Evolutionary conservation across 1,140 invertebrate genomes (phyloP).

Genomic region (Manduca sexta): DNA sequence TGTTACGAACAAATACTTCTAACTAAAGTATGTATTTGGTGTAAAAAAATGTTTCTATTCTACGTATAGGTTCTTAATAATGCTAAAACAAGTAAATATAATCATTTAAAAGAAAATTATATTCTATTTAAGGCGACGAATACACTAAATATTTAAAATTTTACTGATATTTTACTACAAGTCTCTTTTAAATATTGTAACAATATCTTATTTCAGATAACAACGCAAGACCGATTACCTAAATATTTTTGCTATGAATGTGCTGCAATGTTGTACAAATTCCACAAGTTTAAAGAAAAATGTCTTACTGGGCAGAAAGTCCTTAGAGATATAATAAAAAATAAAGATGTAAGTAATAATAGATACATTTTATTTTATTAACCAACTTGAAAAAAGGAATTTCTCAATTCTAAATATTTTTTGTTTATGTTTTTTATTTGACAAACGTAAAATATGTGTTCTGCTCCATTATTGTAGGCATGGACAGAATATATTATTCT

Average conservation of each 20-base stretch:
- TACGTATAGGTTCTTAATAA: background rate
- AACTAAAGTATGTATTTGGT: constrained; percentile 35
- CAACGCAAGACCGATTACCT: constrained; percentile 32
- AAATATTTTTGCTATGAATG: constrained; percentile 56
- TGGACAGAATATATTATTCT: background rate
- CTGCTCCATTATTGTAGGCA: background rate
- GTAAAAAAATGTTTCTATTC: background rate
- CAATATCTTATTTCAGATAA: constrained; percentile 33
- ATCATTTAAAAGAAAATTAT: too few relatives aligned
- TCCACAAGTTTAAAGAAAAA: constrained; percentile 58
- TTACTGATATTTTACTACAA: background rate
- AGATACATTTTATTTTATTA: constrained; percentile 1
- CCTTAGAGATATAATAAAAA: constrained; percentile 33
- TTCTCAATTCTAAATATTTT: background rate
- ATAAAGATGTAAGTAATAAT: constrained; percentile 33
- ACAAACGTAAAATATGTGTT: background rate
- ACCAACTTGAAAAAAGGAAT: background rate
- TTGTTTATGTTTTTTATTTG: background rate
- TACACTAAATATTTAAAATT: background rate
- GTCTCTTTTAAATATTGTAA: too few relatives aligned
- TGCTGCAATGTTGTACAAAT: constrained; percentile 47
- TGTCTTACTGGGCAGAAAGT: constrained; percentile 35
- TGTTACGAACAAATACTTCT: constrained; percentile 54
- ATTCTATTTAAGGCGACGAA: background rate
- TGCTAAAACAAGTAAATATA: background rate